Percentiles rank a stretch among this genome's conserved stretches.
Evolutionary conservation across 2,888 invertebrate genomes (phyloP).

Genomic region (Lochmaea capreae): DNA sequence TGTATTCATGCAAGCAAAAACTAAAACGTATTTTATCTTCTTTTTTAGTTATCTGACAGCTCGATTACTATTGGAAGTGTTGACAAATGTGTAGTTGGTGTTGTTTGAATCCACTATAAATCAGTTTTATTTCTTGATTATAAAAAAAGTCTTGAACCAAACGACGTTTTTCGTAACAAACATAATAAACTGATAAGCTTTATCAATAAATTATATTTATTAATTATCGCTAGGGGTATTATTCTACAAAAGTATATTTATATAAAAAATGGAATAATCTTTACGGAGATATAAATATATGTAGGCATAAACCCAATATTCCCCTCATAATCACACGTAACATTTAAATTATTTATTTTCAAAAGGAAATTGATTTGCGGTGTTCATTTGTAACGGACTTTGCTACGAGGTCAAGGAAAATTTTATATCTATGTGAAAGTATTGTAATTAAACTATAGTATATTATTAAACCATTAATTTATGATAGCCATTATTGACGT

Average conservation of each 20-base stretch:
- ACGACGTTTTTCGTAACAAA: not conserved
- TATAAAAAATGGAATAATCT: not conserved
- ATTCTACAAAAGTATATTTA: not conserved
- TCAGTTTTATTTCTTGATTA: too few species aligned
- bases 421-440: not conserved
- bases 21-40: too few species aligned
- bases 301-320: constrained; percentile 2
- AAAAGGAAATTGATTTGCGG: not conserved
- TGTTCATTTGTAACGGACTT: not conserved
- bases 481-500: too few species aligned
- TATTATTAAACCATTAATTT: too few species aligned
- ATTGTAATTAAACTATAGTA: not conserved
- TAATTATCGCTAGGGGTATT: constrained; percentile 14
- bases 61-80: too few species aligned
- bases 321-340: not conserved
- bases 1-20: too few species aligned
- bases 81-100: too few species aligned
- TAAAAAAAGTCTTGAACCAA: constrained; percentile 16
- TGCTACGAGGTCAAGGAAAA: not conserved
- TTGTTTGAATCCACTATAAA: too few species aligned
- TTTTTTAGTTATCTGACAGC: too few species aligned
- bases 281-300: not conserved
- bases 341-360: not conserved
- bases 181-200: constrained; percentile 36
- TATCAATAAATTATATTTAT: constrained; percentile 43